phyloP scores from a whole-genome alignment of 1,140 invertebrate species.

The Pseudomyrmex gracilis region DNA sequence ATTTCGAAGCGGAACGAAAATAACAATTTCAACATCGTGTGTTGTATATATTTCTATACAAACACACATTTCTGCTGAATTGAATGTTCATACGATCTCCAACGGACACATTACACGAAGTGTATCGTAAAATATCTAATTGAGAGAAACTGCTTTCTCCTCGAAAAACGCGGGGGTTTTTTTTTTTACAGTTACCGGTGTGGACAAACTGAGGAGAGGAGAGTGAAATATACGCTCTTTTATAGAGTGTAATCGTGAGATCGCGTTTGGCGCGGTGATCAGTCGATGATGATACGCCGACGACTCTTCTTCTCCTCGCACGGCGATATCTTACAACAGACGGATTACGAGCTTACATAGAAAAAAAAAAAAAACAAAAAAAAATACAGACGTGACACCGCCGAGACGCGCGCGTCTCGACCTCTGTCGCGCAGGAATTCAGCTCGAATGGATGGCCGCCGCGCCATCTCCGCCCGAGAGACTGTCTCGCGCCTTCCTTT shows the following conservation, averaged over 20 bases:
- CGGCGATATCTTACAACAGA: constrained; percentile 40
- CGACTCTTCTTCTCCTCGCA: constrained; percentile 1
- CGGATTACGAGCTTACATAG: constrained; percentile 46
- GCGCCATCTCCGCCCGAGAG: constrained; percentile 42
- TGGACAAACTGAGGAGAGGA: no score
- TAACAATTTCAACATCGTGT: constrained; percentile 3
- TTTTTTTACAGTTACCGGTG: not conserved
- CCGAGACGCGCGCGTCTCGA: constrained; percentile 34
- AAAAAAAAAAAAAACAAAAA: not conserved
- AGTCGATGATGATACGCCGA: constrained; percentile 6
- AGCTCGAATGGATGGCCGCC: constrained; percentile 17
- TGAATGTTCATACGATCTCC: not conserved
- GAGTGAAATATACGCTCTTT: no score
- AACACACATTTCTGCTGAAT: not conserved
- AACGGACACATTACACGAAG: not conserved
- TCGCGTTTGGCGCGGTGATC: constrained; percentile 22
- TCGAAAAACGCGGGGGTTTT: not conserved
- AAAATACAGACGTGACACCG: constrained; percentile 31
- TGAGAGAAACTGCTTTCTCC: constrained; percentile 17
- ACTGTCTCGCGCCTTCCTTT: constrained; percentile 49
- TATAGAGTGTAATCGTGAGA: constrained; percentile 1
- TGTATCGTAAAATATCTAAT: constrained; percentile 4
- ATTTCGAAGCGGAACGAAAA: constrained; percentile 40
- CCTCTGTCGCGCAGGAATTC: constrained; percentile 58
- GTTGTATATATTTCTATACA: not conserved